Conservation (phyloP, 92 coral and sea anemone genomes). For the Anthopleura xanthogrammica region DNA sequence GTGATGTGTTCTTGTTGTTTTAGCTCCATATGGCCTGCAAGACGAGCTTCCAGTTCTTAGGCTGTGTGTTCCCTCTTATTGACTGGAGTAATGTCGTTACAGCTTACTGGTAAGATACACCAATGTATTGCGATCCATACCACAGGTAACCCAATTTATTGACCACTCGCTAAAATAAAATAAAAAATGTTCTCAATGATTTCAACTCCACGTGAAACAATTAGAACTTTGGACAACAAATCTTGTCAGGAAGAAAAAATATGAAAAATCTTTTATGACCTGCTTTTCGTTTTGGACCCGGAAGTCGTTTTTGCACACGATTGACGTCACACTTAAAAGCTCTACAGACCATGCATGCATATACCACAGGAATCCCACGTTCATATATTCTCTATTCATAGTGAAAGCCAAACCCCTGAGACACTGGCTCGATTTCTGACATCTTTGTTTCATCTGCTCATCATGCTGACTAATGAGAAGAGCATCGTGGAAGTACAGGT, state of each 20-base stretch:
- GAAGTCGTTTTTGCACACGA: too few species aligned
- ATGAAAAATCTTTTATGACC: too few species aligned
- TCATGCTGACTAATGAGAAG: slow-evolving; percentile 78
- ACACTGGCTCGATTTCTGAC: slow-evolving; percentile 57
- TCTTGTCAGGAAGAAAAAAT: too few species aligned
- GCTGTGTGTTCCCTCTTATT: slow-evolving; percentile 78
- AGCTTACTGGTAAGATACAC: slow-evolving; percentile 31
- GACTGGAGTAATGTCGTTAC: slow-evolving; percentile 76
- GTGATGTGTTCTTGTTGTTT: neutral
- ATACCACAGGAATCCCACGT: neutral
- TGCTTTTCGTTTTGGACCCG: too few species aligned
- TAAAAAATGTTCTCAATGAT: too few species aligned
- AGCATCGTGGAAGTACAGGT: slow-evolving; percentile 67
- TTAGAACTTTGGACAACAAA: too few species aligned
- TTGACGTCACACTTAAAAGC: too few species aligned
- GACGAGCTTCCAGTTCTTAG: slow-evolving; percentile 78
- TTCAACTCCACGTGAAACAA: too few species aligned
- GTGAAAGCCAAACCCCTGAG: slow-evolving; percentile 71
- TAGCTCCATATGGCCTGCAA: slow-evolving; percentile 63
- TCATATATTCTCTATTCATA: neutral
- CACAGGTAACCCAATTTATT: neutral
- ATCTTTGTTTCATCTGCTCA: slow-evolving; percentile 70
- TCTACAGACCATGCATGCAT: neutral
- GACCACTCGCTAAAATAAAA: too few species aligned
- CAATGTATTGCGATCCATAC: neutral